A percentile compares a stretch with the other conserved stretches of the same genome.
These are phyloP conservation scores for Plecturocebus donacophilus DNA, from an alignment of 2,113 vertebrate species.

Conservation along the genomic window DNA sequence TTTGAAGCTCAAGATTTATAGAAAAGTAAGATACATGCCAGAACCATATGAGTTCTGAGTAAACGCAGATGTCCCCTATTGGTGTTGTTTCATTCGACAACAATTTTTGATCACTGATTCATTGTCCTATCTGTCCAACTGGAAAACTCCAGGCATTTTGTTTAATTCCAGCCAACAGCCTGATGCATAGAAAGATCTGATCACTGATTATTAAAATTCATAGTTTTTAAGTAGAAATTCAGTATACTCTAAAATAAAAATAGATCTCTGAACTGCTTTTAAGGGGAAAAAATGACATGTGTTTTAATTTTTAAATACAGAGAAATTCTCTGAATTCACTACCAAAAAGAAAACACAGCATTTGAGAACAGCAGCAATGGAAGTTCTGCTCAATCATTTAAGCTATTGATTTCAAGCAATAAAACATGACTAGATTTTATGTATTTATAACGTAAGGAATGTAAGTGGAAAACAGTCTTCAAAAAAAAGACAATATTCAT, in stretches of 20 bases:
- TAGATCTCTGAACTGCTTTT: not conserved
- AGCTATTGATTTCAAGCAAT: not conserved
- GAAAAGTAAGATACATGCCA: conserved; percentile 31
- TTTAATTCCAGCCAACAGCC: conserved; percentile 37
- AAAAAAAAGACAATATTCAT: not conserved
- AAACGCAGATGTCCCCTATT: conserved; percentile 11
- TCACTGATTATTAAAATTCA: conserved; percentile 52
- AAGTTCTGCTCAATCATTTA: not conserved
- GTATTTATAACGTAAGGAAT: not conserved
- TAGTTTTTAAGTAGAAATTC: conserved; percentile 48
- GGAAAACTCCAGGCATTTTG: not conserved
- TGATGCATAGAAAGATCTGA: not conserved
- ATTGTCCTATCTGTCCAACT: not conserved
- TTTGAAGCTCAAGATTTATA: conserved; percentile 42
- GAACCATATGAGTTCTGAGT: not conserved
- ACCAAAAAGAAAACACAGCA: not conserved
- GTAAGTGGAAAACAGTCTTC: not conserved
- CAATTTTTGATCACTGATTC: not conserved
- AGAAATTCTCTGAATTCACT: not conserved
- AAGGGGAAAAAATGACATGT: not conserved
- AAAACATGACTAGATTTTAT: not conserved
- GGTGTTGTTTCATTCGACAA: not conserved
- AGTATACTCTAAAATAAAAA: conserved; percentile 53
- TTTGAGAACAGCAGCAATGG: not conserved
- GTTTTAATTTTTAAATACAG: conserved; percentile 19